These are phyloP conservation scores for Drosophila kambysellisi DNA, from an alignment of 2,888 invertebrate genomes.

Conservation along the genomic window DNA sequence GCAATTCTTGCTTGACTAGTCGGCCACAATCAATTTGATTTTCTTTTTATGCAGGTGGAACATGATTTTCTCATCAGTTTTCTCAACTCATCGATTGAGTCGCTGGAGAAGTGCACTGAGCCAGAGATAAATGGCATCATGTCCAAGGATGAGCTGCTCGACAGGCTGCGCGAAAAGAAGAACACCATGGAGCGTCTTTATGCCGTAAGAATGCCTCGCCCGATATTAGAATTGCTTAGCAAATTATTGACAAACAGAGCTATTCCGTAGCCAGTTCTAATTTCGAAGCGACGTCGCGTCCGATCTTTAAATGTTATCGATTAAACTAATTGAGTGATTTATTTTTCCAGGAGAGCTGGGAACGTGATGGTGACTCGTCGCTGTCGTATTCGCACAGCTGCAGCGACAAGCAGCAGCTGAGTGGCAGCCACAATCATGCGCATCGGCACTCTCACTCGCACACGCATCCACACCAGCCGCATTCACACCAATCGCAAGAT, in stretches of 20 bases:
- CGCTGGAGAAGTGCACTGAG: slow-evolving; percentile 86
- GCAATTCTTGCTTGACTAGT: background rate
- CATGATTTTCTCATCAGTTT: slow-evolving; percentile 90
- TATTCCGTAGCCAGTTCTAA: background rate
- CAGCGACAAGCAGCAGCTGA: slow-evolving; percentile 76
- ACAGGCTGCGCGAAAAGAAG: slow-evolving; percentile 89
- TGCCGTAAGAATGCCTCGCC: slow-evolving; percentile 66
- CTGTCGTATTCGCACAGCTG: slow-evolving; percentile 83
- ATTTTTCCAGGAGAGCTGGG: slow-evolving; percentile 75
- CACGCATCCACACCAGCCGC: slow-evolving; percentile 53
- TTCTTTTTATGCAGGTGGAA: slow-evolving; percentile 86
- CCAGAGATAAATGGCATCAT: slow-evolving; percentile 85
- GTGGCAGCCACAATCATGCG: slow-evolving; percentile 59
- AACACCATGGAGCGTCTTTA: slow-evolving; percentile 83
- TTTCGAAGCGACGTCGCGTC: background rate
- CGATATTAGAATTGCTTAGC: background rate
- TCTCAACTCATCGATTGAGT: slow-evolving; percentile 89
- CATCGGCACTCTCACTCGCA: slow-evolving; percentile 66
- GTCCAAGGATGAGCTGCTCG: slow-evolving; percentile 87
- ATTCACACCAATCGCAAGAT: slow-evolving; percentile 53
- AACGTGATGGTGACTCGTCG: slow-evolving; percentile 82
- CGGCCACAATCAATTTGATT: background rate
- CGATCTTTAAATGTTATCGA: background rate
- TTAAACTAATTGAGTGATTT: background rate
- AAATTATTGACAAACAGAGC: background rate